Percentiles rank a stretch among this genome's conserved stretches.
Evolutionary conservation across 2,113 vertebrate genomes (phyloP).

Genomic region (Alouatta palliata): DNA sequence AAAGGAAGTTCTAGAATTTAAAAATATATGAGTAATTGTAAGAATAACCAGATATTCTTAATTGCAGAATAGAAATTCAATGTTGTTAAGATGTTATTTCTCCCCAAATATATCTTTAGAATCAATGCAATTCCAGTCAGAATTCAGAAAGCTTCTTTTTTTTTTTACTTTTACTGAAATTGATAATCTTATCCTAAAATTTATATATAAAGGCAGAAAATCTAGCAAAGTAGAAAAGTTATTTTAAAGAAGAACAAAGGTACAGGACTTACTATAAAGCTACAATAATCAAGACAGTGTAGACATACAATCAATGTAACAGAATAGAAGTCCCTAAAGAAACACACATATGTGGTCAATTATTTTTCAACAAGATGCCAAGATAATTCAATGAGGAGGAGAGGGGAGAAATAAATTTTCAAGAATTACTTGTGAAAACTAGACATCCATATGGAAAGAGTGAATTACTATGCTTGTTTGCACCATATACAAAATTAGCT

Average conservation of each 20-base stretch:
- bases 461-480: not conserved
- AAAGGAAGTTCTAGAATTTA: not conserved
- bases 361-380: not conserved
- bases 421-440: not conserved
- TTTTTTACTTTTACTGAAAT: not conserved
- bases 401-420: not conserved
- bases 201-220: not conserved
- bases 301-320: not conserved
- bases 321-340: not conserved
- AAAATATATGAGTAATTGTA: not conserved
- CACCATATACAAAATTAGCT: not conserved
- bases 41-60: not conserved
- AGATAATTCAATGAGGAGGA: not conserved
- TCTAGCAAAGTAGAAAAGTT: not conserved
- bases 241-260: not conserved
- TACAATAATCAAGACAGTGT: not conserved
- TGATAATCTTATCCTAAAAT: not conserved
- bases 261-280: not conserved
- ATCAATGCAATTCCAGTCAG: not conserved
- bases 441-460: not conserved
- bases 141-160: not conserved
- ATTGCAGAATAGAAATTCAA: not conserved
- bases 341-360: not conserved
- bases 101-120: not conserved
- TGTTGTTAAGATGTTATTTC: not conserved